A percentile compares a stretch with the other conserved stretches of the same genome.
Evolutionary conservation across 2,888 invertebrate species (phyloP).

Genomic region (Tridacna crocea): DNA sequence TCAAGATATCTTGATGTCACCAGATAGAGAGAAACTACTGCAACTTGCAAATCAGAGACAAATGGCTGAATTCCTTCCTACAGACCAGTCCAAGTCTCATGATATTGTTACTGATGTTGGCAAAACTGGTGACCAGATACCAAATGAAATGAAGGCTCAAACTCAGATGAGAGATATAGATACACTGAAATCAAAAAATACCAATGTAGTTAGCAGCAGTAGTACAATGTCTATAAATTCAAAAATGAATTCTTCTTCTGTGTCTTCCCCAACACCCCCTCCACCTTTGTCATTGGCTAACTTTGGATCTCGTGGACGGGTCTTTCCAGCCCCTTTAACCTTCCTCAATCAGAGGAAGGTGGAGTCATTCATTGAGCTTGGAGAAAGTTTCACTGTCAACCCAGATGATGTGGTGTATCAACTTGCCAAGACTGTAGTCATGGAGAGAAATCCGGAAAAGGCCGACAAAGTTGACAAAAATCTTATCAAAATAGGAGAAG

Average conservation of each 20-base stretch:
- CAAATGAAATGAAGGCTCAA: not conserved
- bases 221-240: not conserved
- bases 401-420: conserved; percentile 75
- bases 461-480: conserved; percentile 54
- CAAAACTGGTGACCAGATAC: not conserved
- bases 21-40: conserved; percentile 59
- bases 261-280: not conserved
- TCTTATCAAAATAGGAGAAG: conserved; percentile 64
- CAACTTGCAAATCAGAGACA: conserved; percentile 58
- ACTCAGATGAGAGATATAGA: not conserved
- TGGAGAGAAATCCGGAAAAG: not conserved
- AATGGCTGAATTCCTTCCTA: conserved; percentile 29
- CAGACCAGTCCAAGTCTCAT: not conserved
- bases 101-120: not conserved
- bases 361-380: conserved; percentile 63
- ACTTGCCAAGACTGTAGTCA: conserved; percentile 54
- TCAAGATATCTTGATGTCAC: conserved; percentile 66
- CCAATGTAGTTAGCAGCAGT: not conserved
- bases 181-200: not conserved
- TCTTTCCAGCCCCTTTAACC: conserved; percentile 33
- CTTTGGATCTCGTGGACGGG: not conserved
- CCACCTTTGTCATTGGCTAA: conserved; percentile 15
- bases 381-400: conserved; percentile 63
- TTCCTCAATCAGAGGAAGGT: conserved; percentile 29
- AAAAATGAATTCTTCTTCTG: not conserved